Base-by-base conservation (phyloP, 2,797 vertebrate genomes). In the Sus cebifrons region DNA sequence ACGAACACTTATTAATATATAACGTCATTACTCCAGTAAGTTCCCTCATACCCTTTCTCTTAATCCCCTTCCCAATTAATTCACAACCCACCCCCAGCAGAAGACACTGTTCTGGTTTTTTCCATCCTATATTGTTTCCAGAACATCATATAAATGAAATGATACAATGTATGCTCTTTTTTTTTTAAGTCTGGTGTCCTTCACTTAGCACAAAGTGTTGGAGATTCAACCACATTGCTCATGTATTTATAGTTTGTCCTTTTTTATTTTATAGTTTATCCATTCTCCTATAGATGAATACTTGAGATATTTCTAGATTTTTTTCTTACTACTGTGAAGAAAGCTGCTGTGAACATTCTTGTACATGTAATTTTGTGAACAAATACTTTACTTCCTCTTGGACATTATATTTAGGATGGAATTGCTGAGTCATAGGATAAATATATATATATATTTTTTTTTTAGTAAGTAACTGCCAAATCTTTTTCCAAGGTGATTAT, bases 381-480 rank as follows among this genome's bases (percentile, higher is more conserved):
- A 91, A 81, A 62, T 83, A 54, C 27, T 60, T 82, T 91, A 68
- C 74, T 96, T 96, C 2, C 44, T 83, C 79, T 94, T 40, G 10
- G 36, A 65, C 32, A 73, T 78, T 88, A 70, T 68, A 74, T 15
- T 40, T 73, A 58, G 29, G 3, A 67, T 85, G n/a, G 67, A 89
- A 79, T 18, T 84, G 18, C 21, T 91, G 56, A 40, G 16, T 73
- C 89, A 97, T 9, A 89, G 6, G 49, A 58, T 56, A 93, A 54
- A 60, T 68, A 0, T 68, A 78, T n/a, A 3, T 85, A 36, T 60
- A 29, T 4, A 36, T 36, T 3, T 49, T 49, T 49, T 49, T 23
- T 89, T 90, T 90, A 78, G 52, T 92, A 89, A 73, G 52, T 85
- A 92, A 81, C 12, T 60, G 29, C 36, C 78, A 90, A 12, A 32